Conservation (phyloP, 2,797 vertebrate species). For the Botia kubotai region DNA sequence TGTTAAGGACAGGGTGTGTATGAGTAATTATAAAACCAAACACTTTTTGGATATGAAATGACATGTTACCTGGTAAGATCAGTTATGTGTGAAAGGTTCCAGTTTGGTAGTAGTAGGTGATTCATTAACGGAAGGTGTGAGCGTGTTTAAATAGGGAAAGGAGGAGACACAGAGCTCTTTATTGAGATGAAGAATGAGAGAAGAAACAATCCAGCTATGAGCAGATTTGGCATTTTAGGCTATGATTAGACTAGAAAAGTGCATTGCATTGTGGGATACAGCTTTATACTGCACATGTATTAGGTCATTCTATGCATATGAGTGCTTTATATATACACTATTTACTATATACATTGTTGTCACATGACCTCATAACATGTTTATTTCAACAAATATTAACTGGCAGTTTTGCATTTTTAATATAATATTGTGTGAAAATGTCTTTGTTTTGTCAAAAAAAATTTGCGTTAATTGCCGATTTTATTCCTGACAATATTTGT, state of each 20-base stretch:
- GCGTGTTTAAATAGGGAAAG: conserved; percentile 6
- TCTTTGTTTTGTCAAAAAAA: background rate
- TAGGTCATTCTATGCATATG: background rate
- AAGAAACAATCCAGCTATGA: background rate
- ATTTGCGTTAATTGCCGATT: background rate
- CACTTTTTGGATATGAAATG: background rate
- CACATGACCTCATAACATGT: background rate
- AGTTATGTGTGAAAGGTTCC: conserved; percentile 6
- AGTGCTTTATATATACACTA: background rate
- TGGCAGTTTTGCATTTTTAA: background rate
- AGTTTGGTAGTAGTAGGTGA: conserved; percentile 7
- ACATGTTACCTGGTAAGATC: background rate
- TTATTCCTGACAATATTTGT: background rate
- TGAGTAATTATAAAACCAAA: conserved; percentile 5
- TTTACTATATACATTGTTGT: background rate
- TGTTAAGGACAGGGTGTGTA: conserved; percentile 6
- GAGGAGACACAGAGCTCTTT: background rate
- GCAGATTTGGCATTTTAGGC: background rate
- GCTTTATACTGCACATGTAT: background rate
- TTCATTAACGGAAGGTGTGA: conserved; percentile 12
- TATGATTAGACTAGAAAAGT: too few species aligned
- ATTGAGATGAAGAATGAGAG: background rate
- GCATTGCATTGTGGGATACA: background rate
- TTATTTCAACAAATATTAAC: background rate
- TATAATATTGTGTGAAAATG: background rate